phyloP scores from a whole-genome alignment of 2,797 vertebrate species.

The Falco naumanni region DNA sequence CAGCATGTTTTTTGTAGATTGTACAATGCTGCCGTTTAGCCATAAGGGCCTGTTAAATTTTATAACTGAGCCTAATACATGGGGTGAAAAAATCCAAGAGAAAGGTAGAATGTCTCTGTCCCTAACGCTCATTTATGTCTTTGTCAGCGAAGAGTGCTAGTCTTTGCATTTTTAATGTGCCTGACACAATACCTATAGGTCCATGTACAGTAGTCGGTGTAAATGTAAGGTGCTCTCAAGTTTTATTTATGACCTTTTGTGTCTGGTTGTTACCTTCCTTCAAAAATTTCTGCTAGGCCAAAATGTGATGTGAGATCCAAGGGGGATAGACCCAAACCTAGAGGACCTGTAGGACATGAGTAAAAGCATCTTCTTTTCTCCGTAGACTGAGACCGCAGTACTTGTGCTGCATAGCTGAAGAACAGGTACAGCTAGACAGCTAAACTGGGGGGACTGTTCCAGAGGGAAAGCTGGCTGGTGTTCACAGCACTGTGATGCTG shows the following conservation, averaged over 20 bases:
- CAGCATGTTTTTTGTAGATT: neutral
- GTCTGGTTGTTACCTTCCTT: neutral
- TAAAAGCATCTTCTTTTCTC: neutral
- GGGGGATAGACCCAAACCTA: neutral
- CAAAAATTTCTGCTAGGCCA: neutral
- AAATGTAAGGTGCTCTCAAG: neutral
- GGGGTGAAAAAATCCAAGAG: neutral
- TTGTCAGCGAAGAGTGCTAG: neutral
- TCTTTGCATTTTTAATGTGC: neutral
- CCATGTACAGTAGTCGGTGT: neutral
- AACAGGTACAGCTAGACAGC: neutral
- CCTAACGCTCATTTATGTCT: neutral
- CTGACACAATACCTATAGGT: neutral
- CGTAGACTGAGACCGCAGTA: neutral
- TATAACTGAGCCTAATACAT: neutral
- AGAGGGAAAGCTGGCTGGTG: neutral
- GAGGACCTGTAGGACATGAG: fast-evolving
- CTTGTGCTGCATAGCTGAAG: neutral
- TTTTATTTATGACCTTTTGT: neutral
- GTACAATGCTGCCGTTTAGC: neutral
- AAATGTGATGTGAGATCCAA: neutral
- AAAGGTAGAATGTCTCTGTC: neutral
- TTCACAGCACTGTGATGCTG: neutral
- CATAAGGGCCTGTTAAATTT: neutral
- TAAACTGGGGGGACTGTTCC: neutral